Conservation (phyloP, 2,113 vertebrate genomes). For the Dicentrarchus labrax region DNA sequence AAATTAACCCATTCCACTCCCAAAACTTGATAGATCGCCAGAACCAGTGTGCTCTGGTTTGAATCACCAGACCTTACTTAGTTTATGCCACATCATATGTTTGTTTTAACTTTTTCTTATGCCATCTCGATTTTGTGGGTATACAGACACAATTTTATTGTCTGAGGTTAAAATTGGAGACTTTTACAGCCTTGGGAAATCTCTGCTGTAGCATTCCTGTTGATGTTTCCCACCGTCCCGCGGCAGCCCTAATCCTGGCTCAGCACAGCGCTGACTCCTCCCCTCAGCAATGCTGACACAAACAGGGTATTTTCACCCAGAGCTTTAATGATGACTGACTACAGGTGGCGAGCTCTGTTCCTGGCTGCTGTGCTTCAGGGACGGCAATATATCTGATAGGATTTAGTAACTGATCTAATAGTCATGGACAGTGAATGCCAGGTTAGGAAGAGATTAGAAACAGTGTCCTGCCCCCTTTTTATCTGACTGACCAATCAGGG, state of each 20-base stretch:
- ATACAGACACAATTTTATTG: neutral
- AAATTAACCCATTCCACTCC: too few species aligned
- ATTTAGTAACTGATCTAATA: slow-evolving; percentile 77
- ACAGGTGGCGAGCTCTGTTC: slow-evolving; percentile 58
- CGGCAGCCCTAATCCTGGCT: slow-evolving; percentile 68
- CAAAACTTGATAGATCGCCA: too few species aligned
- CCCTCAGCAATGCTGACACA: slow-evolving; percentile 53
- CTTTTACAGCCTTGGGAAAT: slow-evolving; percentile 48
- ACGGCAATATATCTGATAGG: slow-evolving; percentile 74
- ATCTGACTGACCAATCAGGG: slow-evolving; percentile 54
- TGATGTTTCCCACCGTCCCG: slow-evolving; percentile 62
- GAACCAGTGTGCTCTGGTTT: neutral
- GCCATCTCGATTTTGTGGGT: neutral
- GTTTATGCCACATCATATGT: neutral
- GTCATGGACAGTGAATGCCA: slow-evolving; percentile 50
- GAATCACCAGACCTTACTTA: neutral
- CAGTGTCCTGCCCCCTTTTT: slow-evolving; percentile 35
- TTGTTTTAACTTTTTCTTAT: neutral
- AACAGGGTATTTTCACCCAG: slow-evolving; percentile 34
- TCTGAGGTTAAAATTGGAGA: slow-evolving; percentile 7
- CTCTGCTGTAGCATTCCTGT: slow-evolving; percentile 46
- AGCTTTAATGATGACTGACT: slow-evolving; percentile 51
- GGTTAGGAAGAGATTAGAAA: slow-evolving; percentile 67
- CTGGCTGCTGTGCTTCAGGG: slow-evolving; percentile 44
- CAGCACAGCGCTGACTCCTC: slow-evolving; percentile 48